A percentile compares a stretch with the other conserved stretches of the same genome.
Conservation (phyloP, 2,888 invertebrate species). For the Drosophila picticornis region DNA sequence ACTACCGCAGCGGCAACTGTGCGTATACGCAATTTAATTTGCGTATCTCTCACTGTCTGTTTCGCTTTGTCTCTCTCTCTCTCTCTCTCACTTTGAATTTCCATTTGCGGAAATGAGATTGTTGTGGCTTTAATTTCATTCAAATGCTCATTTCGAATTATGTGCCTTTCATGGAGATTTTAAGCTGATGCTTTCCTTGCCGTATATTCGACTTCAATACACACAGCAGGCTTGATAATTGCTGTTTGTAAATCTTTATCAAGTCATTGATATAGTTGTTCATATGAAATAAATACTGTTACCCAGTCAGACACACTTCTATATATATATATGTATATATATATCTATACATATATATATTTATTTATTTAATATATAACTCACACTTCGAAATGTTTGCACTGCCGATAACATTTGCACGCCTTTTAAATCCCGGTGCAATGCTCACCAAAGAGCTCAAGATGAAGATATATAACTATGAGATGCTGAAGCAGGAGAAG, state of each 20-base stretch:
- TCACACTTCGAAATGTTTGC: constrained; percentile 35
- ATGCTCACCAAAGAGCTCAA: constrained; percentile 51
- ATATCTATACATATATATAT: neutral
- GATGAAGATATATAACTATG: constrained; percentile 51
- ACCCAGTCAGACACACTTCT: constrained; percentile 23
- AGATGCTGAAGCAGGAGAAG: constrained; percentile 37
- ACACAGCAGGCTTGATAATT: constrained; percentile 29
- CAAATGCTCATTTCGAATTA: constrained; percentile 16
- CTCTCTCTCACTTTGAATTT: neutral
- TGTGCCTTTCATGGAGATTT: constrained; percentile 44
- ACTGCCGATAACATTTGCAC: constrained; percentile 36
- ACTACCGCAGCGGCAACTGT: constrained; percentile 57
- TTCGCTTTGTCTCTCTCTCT: neutral
- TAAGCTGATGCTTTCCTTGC: constrained; percentile 24
- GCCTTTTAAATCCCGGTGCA: constrained; percentile 62
- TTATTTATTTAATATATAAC: neutral
- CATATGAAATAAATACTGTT: constrained; percentile 17
- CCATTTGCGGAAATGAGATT: constrained; percentile 71
- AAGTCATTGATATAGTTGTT: constrained; percentile 21
- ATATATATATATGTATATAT: neutral
- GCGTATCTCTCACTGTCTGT: constrained; percentile 35
- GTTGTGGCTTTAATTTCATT: constrained; percentile 64
- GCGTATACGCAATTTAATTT: constrained; percentile 76
- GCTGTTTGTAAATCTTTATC: neutral
- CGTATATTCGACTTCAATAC: neutral